phyloP scores from a whole-genome alignment of 2,888 invertebrate species.

The Miltochrista miniata region DNA sequence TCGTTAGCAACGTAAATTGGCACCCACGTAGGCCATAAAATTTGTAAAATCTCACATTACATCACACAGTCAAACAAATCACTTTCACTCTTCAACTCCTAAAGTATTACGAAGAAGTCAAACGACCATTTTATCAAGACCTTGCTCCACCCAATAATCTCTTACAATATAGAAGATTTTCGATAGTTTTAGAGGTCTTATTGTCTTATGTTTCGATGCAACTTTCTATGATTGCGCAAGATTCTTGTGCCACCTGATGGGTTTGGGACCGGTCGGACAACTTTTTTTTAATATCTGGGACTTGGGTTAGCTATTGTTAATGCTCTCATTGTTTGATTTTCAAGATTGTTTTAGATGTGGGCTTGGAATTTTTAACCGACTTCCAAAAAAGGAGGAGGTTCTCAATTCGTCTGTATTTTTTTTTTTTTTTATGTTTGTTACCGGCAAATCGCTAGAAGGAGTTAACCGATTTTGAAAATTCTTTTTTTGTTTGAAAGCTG shows the following conservation, averaged over 20 bases:
- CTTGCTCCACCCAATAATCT: constrained; percentile 1
- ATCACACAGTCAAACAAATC: constrained; percentile 17
- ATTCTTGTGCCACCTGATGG: constrained; percentile 22
- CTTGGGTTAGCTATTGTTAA: constrained; percentile 11
- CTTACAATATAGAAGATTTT: constrained; percentile 6
- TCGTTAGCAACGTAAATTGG: not conserved
- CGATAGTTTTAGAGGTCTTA: constrained; percentile 13
- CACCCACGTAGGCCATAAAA: constrained; percentile 3
- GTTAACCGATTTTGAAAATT: too few species aligned
- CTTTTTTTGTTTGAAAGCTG: too few species aligned
- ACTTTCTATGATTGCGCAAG: constrained; percentile 47
- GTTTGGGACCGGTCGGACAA: constrained; percentile 28
- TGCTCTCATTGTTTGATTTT: constrained; percentile 7
- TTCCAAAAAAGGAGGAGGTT: too few species aligned
- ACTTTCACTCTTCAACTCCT: constrained; percentile 32
- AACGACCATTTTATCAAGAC: constrained; percentile 17
- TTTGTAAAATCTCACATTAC: constrained; percentile 3
- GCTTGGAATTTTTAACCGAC: too few species aligned
- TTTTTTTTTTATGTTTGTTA: too few species aligned
- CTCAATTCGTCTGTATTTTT: too few species aligned
- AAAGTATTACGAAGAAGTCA: constrained; percentile 4
- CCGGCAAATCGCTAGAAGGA: too few species aligned
- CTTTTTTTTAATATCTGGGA: constrained; percentile 22
- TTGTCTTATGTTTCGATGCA: constrained; percentile 22
- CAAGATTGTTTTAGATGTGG: not conserved